Conservation (phyloP, 2,797 vertebrate genomes). For the Acrossocheilus wenchowensis region DNA sequence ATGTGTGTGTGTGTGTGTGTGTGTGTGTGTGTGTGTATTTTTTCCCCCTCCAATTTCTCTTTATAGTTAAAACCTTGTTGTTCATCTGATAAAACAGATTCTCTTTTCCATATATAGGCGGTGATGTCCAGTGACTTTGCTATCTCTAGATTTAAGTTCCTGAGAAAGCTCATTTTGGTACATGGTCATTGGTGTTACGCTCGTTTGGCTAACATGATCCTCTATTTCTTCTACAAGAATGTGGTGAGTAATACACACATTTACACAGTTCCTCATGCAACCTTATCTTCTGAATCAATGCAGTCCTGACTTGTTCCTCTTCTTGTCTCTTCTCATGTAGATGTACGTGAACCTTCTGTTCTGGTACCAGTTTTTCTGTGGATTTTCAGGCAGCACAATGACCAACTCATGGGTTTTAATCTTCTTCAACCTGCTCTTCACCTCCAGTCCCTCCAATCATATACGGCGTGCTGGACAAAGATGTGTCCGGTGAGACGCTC, state of each 20-base stretch:
- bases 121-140: constrained; percentile 98
- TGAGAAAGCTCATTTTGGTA: constrained; percentile 90
- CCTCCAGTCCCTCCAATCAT: constrained; percentile 89
- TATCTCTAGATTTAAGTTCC: constrained; percentile 89
- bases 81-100: neutral
- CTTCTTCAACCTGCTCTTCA: constrained; percentile 96
- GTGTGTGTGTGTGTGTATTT: no score
- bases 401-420: constrained; percentile 95
- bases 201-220: constrained; percentile 92
- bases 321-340: constrained; percentile 71
- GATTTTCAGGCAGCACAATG: constrained; percentile 95
- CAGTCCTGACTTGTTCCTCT: neutral
- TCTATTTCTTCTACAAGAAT: constrained; percentile 98
- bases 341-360: constrained; percentile 95
- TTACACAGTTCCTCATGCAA: neutral
- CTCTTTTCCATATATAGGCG: constrained; percentile 75
- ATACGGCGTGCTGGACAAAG: constrained; percentile 89
- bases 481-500: constrained; percentile 81
- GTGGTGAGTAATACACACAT: constrained; percentile 80
- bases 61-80: neutral
- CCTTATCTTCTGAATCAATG: neutral
- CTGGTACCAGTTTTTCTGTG: constrained; percentile 98
- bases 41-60: neutral
- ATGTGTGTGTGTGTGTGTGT: no score
- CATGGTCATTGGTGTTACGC: constrained; percentile 94